Evolutionary conservation across 2,113 vertebrate species (phyloP), one percentile per base, ranked within the genome.

Genomic region (Salminus brasiliensis): DNA sequence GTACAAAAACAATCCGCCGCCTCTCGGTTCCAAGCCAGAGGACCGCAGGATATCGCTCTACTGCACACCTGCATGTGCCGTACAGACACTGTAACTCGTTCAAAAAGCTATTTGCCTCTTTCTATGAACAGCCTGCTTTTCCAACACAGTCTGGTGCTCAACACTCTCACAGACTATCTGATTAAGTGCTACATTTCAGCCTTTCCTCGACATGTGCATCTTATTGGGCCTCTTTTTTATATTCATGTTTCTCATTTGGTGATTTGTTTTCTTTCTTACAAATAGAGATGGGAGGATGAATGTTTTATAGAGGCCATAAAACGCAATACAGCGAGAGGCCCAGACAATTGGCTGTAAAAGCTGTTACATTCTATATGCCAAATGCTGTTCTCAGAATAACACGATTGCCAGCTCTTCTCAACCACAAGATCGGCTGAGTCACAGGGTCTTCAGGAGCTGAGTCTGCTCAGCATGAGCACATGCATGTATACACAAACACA

Each of bases 281-380:
- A 84, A 85, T 85, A 80, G 65, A 78, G 72, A 79, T 81, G 62
- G 62, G 71, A 72, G 81, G 65, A 75, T 78, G 65, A 68, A 82
- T 70, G 79, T 87, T 92, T 91, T 86, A 88, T 83, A 74, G 70
- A 74, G 80, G 78, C 79, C 83, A 86, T 92, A 89, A 91, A 93
- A 87, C 16, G 53, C 49, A 60, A 67, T 71, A 76, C 67, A 74
- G 62, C 62, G 39, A 72, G 74, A 77, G 45, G 60, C 80, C 74
- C 78, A 82, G 71, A 77, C 73, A 82, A 82, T 70, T 84, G 74
- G 65, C 55, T 81, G 80, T 90, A 86, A 91, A 92, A 89, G 79
- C 80, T 87, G 81, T 81, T 82, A 34, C 68, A 62, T 78, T 82
- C 32, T 83, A 47, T 81, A 86, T 88, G 90, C 90, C 89, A 92